Evolutionary conservation across 2,888 invertebrate genomes (phyloP).

Genomic region (Protodeltote pygarga): DNA sequence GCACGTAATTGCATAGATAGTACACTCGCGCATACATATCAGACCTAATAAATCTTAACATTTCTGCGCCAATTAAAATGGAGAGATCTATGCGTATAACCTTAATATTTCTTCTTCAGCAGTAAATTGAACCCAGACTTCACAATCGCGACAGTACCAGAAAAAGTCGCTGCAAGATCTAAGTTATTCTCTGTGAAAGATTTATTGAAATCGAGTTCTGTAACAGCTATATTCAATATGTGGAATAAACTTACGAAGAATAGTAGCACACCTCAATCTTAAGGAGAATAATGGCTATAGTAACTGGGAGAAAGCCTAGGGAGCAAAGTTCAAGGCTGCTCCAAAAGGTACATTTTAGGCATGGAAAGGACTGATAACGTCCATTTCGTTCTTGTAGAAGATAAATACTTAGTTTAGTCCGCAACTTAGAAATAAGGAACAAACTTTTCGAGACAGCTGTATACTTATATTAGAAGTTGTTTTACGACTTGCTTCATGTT

Average conservation of each 20-base stretch:
- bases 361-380: conserved; percentile 32
- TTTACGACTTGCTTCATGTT: conserved; percentile 2
- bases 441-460: conserved; percentile 24
- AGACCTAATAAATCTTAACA: too few species aligned
- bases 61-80: too few species aligned
- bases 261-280: conserved; percentile 28
- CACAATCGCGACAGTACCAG: conserved; percentile 22
- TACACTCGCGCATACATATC: too few species aligned
- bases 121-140: conserved; percentile 26
- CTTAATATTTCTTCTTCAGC: conserved; percentile 8
- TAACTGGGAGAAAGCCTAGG: conserved; percentile 16
- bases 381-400: conserved; percentile 33
- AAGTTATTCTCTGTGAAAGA: conserved; percentile 39
- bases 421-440: conserved; percentile 36
- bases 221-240: conserved; percentile 33
- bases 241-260: conserved; percentile 37
- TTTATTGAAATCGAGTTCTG: conserved; percentile 43
- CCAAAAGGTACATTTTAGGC: conserved; percentile 29
- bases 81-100: conserved; percentile 20
- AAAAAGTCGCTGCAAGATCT: conserved; percentile 34
- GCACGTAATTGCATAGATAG: too few species aligned
- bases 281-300: conserved; percentile 34
- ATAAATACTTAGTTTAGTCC: conserved; percentile 43
- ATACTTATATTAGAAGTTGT: conserved; percentile 7
- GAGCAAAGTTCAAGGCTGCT: conserved; percentile 39